These are phyloP conservation scores for Avahi laniger DNA, from an alignment of 2,797 vertebrate species.

Conservation along the genomic window DNA sequence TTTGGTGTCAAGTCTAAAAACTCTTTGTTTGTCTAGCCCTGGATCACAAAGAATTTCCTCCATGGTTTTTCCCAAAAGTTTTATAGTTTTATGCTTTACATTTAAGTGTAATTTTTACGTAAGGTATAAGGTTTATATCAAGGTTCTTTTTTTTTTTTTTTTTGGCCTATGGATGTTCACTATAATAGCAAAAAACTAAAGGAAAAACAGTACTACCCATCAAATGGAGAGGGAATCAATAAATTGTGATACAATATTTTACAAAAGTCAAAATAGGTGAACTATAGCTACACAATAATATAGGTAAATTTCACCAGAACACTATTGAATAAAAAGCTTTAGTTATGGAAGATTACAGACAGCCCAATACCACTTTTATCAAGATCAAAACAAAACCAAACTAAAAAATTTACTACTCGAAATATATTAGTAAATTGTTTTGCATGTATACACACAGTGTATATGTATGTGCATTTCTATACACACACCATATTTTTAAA, in stretches of 20 bases:
- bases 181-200: not conserved
- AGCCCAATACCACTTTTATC: not conserved
- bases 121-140: not conserved
- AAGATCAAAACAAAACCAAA: not conserved
- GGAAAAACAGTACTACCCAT: not conserved
- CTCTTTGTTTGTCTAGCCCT: not conserved
- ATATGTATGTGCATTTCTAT: not conserved
- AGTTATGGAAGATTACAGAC: not conserved
- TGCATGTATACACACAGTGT: fast-evolving
- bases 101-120: not conserved
- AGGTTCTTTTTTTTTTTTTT: not conserved
- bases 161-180: not conserved
- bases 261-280: not conserved
- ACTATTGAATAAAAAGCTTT: not conserved
- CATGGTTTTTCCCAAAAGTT: not conserved
- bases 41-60: not conserved
- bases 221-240: not conserved
- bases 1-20: not conserved
- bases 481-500: not conserved
- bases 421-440: not conserved
- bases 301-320: not conserved
- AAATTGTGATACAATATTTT: not conserved
- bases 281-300: not conserved
- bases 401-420: not conserved
- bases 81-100: not conserved